phyloP scores from a whole-genome alignment of 2,797 vertebrate species.

The Scolopax bukidnonensis region DNA sequence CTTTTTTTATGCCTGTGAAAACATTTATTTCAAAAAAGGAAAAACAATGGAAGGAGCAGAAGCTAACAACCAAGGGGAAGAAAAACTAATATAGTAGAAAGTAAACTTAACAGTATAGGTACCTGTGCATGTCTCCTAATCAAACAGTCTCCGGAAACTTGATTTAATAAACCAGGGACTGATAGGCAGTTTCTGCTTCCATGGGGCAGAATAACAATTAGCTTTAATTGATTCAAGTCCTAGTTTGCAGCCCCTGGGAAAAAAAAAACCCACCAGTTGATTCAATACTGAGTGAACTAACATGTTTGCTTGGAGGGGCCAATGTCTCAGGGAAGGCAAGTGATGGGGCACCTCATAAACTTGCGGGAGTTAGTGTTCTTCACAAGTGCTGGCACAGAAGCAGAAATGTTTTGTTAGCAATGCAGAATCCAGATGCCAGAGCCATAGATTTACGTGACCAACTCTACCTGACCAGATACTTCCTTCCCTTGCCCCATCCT shows the following conservation, averaged over 20 bases:
- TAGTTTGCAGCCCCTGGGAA: background rate
- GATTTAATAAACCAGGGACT: background rate
- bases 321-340: background rate
- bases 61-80: background rate
- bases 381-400: background rate
- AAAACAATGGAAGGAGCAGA: background rate
- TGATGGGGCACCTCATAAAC: background rate
- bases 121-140: background rate
- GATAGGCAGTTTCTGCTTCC: background rate
- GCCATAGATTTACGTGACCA: background rate
- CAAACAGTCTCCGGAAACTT: background rate
- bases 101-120: background rate
- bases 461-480: background rate
- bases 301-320: fast-evolving
- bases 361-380: fast-evolving
- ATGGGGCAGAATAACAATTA: background rate
- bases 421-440: background rate
- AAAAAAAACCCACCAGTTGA: background rate
- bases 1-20: background rate
- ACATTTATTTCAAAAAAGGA: background rate
- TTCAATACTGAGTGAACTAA: background rate
- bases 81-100: fast-evolving
- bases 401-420: background rate
- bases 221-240: background rate
- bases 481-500: background rate